phyloP scores from a whole-genome alignment of 2,113 vertebrate genomes.

The Gymnocephalus cernua region DNA sequence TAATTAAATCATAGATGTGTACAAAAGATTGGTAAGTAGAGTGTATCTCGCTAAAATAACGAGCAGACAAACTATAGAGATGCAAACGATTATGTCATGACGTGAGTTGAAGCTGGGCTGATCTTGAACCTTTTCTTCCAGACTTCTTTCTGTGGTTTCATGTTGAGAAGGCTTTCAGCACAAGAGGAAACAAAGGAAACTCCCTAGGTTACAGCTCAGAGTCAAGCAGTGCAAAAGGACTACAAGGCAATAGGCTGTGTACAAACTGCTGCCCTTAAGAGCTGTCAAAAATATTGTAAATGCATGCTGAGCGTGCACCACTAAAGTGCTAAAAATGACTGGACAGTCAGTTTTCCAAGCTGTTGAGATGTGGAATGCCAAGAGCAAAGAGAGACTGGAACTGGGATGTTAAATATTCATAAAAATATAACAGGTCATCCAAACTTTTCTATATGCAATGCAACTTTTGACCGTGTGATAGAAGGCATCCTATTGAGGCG shows the following conservation, averaged over 20 bases:
- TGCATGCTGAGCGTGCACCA: not conserved
- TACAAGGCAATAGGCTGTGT: not conserved
- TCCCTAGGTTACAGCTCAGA: constrained; percentile 3
- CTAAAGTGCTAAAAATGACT: constrained; percentile 11
- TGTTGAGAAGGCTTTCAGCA: not conserved
- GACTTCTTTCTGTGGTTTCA: constrained; percentile 8
- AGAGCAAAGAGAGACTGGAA: not conserved
- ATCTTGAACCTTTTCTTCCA: not conserved
- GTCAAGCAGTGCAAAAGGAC: not conserved
- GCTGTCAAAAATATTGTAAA: constrained; percentile 19
- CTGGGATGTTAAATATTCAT: constrained; percentile 8
- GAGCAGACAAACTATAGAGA: not conserved
- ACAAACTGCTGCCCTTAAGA: not conserved
- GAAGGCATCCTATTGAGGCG: not conserved
- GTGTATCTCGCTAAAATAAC: not conserved
- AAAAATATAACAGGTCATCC: not conserved
- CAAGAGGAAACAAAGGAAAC: not conserved
- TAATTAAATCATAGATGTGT: not conserved
- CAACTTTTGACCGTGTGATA: not conserved
- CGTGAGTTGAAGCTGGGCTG: not conserved
- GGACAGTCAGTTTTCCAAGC: constrained; percentile 18
- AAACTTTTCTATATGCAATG: not conserved
- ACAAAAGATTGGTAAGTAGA: not conserved
- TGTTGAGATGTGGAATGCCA: constrained; percentile 22
- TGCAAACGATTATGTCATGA: not conserved